A percentile compares a stretch with the other conserved stretches of the same genome.
phyloP scores from a whole-genome alignment of 64 coral and sea anemone genomes.

The Actinia tenebrosa region DNA sequence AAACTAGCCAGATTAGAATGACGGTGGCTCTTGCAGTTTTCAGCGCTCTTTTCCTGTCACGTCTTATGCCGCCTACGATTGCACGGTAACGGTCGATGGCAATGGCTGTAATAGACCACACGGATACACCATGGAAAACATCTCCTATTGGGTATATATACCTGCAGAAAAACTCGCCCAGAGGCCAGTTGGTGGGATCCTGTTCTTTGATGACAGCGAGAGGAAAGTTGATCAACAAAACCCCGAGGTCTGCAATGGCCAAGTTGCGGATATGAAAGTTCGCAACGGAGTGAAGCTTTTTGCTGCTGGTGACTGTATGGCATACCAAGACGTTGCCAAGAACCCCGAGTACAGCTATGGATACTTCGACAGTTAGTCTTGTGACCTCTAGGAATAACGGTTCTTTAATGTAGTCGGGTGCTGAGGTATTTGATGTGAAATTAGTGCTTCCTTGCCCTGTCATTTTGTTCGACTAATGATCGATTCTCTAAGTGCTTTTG shows the following conservation, averaged over 20 bases:
- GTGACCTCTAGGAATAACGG: conserved; percentile 12
- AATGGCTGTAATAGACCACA: conserved; percentile 74
- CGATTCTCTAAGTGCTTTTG: too few relatives aligned
- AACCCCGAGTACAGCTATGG: conserved; percentile 53
- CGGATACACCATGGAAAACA: conserved; percentile 63
- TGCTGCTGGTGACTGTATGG: conserved; percentile 36
- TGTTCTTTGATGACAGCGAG: conserved; percentile 55
- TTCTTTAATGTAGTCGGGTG: conserved; percentile 15
- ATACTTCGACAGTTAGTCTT: conserved; percentile 35
- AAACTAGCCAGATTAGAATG: conserved; percentile 25
- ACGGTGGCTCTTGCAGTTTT: conserved; percentile 22
- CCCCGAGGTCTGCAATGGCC: conserved; percentile 67
- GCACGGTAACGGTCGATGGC: conserved; percentile 66
- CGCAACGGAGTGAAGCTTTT: conserved; percentile 35
- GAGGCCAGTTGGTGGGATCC: conserved; percentile 44
- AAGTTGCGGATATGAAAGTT: conserved; percentile 65
- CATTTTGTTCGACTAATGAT: background rate
- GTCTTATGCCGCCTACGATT: conserved; percentile 35
- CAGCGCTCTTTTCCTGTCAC: background rate
- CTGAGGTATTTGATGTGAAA: background rate
- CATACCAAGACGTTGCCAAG: conserved; percentile 66
- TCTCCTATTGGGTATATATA: conserved; percentile 54
- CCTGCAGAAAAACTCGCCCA: conserved; percentile 58
- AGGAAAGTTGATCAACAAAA: conserved; percentile 59
- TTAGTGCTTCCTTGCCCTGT: background rate